phyloP scores from a whole-genome alignment of 2,113 vertebrate genomes.

The Brachyhypopomus gauderio region DNA sequence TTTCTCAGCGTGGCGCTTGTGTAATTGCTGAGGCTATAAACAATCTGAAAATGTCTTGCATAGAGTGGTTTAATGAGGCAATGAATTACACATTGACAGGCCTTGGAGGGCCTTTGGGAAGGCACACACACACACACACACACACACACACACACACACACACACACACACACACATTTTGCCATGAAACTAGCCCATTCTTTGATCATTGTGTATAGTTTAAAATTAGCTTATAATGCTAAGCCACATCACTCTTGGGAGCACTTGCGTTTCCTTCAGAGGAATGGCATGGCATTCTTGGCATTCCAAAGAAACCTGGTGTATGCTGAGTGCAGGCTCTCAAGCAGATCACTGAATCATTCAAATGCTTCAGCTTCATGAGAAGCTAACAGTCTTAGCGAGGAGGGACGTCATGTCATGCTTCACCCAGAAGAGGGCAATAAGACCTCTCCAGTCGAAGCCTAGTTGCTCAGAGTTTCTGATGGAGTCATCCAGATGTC shows the following conservation, averaged over 20 bases:
- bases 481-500: background rate
- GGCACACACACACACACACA: no score
- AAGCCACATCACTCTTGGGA: no score
- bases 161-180: no score
- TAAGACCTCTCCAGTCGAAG: background rate
- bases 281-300: background rate
- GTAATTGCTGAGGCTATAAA: background rate
- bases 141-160: no score
- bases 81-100: no score
- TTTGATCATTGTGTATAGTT: background rate
- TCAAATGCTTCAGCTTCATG: no score
- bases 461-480: background rate
- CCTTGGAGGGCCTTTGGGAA: background rate
- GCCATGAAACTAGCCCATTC: background rate
- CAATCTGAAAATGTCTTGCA: background rate
- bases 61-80: background rate
- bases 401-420: background rate
- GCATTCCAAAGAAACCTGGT: background rate
- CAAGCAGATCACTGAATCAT: no score
- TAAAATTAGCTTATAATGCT: background rate
- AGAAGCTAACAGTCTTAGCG: no score
- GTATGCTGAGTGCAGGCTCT: background rate
- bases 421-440: conserved; percentile 24
- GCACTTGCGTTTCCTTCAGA: no score
- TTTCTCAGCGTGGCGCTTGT: no score